Percentiles rank a stretch among this genome's conserved stretches.
These are phyloP conservation scores for Calliphora vicina DNA, from an alignment of 1,140 invertebrate species.

Conservation along the genomic window DNA sequence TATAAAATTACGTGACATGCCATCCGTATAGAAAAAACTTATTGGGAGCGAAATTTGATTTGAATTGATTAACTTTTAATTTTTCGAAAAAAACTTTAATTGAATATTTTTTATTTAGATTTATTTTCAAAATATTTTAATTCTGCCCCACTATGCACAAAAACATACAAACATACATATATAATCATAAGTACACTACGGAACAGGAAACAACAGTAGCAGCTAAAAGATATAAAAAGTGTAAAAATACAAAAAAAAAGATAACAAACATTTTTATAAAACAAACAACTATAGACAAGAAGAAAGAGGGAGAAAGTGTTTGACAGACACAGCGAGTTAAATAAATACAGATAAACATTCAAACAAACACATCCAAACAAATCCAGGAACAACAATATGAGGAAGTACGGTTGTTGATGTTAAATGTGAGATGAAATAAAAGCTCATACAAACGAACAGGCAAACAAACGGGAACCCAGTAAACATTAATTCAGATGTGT, in stretches of 20 bases:
- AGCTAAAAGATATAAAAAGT: background rate
- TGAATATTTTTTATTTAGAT: too few species aligned
- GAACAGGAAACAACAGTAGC: background rate
- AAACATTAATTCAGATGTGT: too few species aligned
- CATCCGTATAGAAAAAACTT: too few species aligned
- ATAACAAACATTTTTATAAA: background rate
- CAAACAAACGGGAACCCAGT: background rate
- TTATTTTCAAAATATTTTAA: too few species aligned
- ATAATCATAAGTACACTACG: background rate
- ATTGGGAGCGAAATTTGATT: too few species aligned
- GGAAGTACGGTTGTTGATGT: background rate
- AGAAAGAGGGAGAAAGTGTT: too few species aligned
- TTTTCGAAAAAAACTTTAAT: too few species aligned
- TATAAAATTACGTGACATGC: too few species aligned
- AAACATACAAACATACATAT: background rate
- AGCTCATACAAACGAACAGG: background rate
- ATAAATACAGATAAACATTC: background rate
- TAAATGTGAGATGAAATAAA: background rate
- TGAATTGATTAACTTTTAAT: too few species aligned
- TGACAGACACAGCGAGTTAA: background rate
- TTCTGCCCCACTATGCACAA: too few species aligned
- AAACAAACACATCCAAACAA: background rate
- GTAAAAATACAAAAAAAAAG: background rate
- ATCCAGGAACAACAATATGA: background rate
- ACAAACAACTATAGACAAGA: background rate